Evolutionary conservation across 2,888 invertebrate genomes (phyloP).

Genomic region (Tryphoninae sp.): DNA sequence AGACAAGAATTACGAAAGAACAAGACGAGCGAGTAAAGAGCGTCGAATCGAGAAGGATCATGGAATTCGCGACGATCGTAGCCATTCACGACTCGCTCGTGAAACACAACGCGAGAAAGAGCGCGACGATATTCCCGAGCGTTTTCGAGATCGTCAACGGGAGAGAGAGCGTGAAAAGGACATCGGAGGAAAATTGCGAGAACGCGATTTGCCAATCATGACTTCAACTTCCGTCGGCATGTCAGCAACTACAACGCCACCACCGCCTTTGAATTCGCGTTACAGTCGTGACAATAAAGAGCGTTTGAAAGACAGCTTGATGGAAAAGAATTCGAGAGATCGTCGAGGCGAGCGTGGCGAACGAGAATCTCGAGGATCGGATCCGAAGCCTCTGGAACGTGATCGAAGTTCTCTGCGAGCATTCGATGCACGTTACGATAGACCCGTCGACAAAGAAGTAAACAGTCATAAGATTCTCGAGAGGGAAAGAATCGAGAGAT

Average conservation of each 20-base stretch:
- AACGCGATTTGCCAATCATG: conserved; percentile 71
- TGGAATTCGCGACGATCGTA: conserved; percentile 70
- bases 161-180: conserved; percentile 80
- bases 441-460: conserved; percentile 73
- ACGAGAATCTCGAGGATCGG: conserved; percentile 68
- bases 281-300: conserved; percentile 73
- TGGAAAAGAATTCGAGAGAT: conserved; percentile 71
- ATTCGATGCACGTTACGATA: conserved; percentile 74
- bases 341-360: conserved; percentile 73
- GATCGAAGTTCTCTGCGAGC: conserved; percentile 69
- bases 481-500: conserved; percentile 81
- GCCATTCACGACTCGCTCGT: conserved; percentile 68
- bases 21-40: conserved; percentile 80
- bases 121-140: conserved; percentile 84
- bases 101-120: conserved; percentile 72
- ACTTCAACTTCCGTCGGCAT: conserved; percentile 10
- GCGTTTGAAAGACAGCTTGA: conserved; percentile 66
- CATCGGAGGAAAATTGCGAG: conserved; percentile 67
- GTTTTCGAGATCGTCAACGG: conserved; percentile 85
- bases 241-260: conserved; percentile 47
- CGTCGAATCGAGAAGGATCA: conserved; percentile 75
- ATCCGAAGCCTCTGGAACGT: conserved; percentile 66
- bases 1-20: conserved; percentile 81
- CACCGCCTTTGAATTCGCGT: conserved; percentile 66
- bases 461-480: conserved; percentile 77